Evolutionary conservation across 2,888 invertebrate genomes (phyloP), one percentile per base, ranked within the genome.

Genomic region (Lagria hirta): DNA sequence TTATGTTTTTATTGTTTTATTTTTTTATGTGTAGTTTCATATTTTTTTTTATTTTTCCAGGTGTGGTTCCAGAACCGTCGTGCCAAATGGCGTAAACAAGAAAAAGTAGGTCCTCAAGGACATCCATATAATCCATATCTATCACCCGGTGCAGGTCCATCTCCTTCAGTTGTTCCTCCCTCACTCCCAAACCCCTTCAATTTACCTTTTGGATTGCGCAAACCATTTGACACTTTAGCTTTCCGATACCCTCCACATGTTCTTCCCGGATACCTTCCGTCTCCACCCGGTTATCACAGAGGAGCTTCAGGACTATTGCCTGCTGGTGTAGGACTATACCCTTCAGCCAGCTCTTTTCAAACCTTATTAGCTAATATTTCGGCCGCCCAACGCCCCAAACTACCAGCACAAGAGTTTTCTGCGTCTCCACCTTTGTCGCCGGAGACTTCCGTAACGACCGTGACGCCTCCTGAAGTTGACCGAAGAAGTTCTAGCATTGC

Each of bases 1-100:
- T n/a, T n/a, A n/a, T n/a, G n/a, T n/a, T n/a, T n/a, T n/a, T n/a
- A n/a, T n/a, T n/a, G n/a, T n/a, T n/a, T n/a, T n/a, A n/a, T n/a
- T n/a, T n/a, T n/a, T n/a, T n/a, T n/a, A n/a, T n/a, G n/a, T n/a
- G n/a, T n/a, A n/a, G n/a, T n/a, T n/a, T n/a, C n/a, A n/a, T n/a
- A n/a, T n/a, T n/a, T n/a, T 18, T 48, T 15, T 15, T 17, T 15
- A 28, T 38, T 22, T 20, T 51, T 51, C 0, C 81, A 92, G 92
- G 92, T 93, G 3, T 92, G 92, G 92, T 93, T 92, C 71, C 92
- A 93, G 75, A 93, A 93, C 70, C 80, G 92, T 1, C 79, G 92
- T 22, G 92, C 92, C 28, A 93, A 93, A 73, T 93, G 92, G 92
- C 79, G 93, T 22, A 93, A 93, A 65, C 91, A 91, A 65, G 92